Evolutionary conservation across 1,140 invertebrate genomes (phyloP).

Genomic region (Hyles euphorbiae): DNA sequence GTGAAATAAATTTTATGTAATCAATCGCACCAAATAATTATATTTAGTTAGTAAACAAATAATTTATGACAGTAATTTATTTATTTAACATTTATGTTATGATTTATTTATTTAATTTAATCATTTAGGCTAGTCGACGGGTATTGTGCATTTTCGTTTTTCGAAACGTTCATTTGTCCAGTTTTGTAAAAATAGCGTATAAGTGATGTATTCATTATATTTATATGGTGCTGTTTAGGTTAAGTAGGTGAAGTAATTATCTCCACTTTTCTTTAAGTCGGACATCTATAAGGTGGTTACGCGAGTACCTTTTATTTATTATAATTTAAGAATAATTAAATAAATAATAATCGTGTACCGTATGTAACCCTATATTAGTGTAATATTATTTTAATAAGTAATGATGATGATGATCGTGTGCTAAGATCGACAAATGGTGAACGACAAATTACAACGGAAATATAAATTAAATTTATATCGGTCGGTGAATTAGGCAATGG

Average conservation of each 20-base stretch:
- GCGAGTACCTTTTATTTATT: conserved; percentile 61
- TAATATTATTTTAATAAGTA: conserved; percentile 22
- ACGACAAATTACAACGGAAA: neutral
- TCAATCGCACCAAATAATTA: conserved; percentile 38
- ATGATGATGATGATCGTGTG: conserved; percentile 7
- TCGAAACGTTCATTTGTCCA: conserved; percentile 53
- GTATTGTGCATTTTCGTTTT: conserved; percentile 64
- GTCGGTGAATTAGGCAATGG: neutral
- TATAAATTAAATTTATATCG: conserved; percentile 1
- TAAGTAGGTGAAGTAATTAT: conserved; percentile 34
- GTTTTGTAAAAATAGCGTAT: conserved; percentile 63
- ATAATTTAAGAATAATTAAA: conserved; percentile 23
- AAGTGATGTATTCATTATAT: conserved; percentile 29
- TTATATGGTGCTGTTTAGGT: conserved; percentile 41
- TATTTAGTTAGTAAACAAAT: conserved; percentile 24
- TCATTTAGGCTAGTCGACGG: conserved; percentile 68
- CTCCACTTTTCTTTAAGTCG: conserved; percentile 26
- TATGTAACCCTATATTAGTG: conserved; percentile 25
- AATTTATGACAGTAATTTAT: conserved; percentile 7
- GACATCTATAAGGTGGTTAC: conserved; percentile 49
- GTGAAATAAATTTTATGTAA: conserved; percentile 28
- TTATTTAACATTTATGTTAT: conserved; percentile 25
- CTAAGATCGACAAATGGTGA: neutral
- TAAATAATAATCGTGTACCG: conserved; percentile 31
- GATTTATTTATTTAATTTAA: conserved; percentile 24